These are phyloP conservation scores for Scomberomorus guttatus DNA, from an alignment of 2,797 vertebrate genomes.

Conservation along the genomic window DNA sequence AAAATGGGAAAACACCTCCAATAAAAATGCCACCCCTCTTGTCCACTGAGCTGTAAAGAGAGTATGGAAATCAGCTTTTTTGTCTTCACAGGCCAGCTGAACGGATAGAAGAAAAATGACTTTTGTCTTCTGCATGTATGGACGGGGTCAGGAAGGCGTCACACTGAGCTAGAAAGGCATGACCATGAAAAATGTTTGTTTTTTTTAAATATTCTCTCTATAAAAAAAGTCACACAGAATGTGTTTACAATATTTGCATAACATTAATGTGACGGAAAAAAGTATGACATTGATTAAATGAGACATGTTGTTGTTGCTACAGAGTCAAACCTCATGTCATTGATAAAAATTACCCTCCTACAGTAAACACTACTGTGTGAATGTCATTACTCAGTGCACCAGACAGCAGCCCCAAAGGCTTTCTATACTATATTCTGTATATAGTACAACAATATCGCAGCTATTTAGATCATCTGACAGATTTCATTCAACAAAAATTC, in stretches of 20 bases:
- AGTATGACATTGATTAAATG: constrained; percentile 21
- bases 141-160: constrained; percentile 33
- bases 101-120: constrained; percentile 47
- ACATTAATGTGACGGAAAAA: background rate
- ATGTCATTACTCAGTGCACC: constrained; percentile 27
- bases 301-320: constrained; percentile 17
- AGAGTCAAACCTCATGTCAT: constrained; percentile 39
- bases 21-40: constrained; percentile 54
- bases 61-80: constrained; percentile 60
- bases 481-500: constrained; percentile 19
- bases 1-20: constrained; percentile 70
- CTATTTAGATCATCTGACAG: constrained; percentile 4
- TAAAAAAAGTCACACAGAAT: background rate
- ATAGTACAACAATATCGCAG: background rate
- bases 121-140: constrained; percentile 49
- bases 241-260: background rate
- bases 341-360: constrained; percentile 39
- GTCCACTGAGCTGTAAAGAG: constrained; percentile 62
- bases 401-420: constrained; percentile 12
- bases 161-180: background rate
- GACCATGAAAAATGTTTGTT: background rate
- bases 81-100: constrained; percentile 32
- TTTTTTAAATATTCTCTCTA: background rate
- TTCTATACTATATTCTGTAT: background rate
- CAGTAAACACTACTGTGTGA: constrained; percentile 20